A percentile compares a stretch with the other conserved stretches of the same genome.
phyloP scores from a whole-genome alignment of 2,888 invertebrate genomes.

The Invenusta paracnida region DNA sequence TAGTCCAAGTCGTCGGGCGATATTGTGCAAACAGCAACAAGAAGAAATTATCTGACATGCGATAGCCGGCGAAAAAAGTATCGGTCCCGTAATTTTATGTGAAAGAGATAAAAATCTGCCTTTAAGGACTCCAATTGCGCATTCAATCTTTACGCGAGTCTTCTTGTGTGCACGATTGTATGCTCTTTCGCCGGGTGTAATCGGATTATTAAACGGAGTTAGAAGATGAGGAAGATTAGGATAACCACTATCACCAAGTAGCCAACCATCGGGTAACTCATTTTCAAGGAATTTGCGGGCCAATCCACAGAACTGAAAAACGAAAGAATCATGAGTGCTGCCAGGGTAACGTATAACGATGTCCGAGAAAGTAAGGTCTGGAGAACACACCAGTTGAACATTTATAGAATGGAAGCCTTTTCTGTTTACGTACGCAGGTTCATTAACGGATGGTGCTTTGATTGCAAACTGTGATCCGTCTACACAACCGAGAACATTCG shows the following conservation, averaged over 20 bases:
- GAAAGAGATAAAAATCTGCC: constrained; percentile 37
- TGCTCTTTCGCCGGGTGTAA: neutral
- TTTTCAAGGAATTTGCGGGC: neutral
- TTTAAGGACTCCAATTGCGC: constrained; percentile 42
- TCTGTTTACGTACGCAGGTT: neutral
- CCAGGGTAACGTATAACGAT: neutral
- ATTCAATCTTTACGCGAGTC: constrained; percentile 39
- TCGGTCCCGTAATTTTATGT: neutral
- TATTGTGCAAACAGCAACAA: neutral
- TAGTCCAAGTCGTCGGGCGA: neutral
- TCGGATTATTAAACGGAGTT: neutral
- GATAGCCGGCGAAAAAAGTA: neutral
- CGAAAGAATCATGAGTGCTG: neutral
- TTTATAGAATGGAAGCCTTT: constrained; percentile 11
- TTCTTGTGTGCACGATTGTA: constrained; percentile 43
- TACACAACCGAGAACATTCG: neutral
- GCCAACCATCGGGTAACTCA: constrained; percentile 16
- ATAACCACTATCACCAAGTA: constrained; percentile 33
- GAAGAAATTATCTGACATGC: neutral
- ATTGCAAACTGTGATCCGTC: constrained; percentile 20
- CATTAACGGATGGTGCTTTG: constrained; percentile 24
- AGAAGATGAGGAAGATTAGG: constrained; percentile 25
- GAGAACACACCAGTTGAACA: constrained; percentile 5
- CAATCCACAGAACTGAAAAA: neutral
- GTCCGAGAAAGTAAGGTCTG: neutral